phyloP scores from a whole-genome alignment of 2,113 vertebrate species.

The Felis catus region DNA sequence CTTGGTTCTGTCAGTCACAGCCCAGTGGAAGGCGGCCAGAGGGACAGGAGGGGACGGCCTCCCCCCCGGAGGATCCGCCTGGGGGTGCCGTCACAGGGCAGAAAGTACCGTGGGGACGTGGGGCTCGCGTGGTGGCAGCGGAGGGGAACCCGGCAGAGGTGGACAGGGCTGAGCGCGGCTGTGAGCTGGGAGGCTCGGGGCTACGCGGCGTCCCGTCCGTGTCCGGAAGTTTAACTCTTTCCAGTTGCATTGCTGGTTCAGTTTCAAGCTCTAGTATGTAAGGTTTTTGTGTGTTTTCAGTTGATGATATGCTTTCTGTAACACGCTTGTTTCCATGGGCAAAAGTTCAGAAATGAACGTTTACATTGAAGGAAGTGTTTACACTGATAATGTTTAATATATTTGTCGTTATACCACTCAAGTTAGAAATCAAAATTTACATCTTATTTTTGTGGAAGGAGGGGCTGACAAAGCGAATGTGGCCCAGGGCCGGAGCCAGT shows the following conservation, averaged over 20 bases:
- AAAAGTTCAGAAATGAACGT: neutral
- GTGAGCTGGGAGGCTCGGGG: rapidly evolving
- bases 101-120: neutral
- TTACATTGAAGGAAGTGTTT: neutral
- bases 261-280: rapidly evolving
- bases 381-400: neutral
- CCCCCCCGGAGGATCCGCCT: neutral
- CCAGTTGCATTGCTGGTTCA: neutral
- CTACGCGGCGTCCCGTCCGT: rapidly evolving
- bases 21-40: neutral
- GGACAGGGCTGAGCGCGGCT: rapidly evolving
- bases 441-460: neutral
- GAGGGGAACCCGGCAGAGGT: neutral
- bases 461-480: neutral
- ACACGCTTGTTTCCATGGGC: neutral
- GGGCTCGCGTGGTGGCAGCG: rapidly evolving
- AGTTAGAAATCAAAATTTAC: no score
- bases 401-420: neutral
- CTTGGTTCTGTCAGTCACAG: neutral
- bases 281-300: neutral
- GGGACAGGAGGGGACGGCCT: neutral
- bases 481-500: rapidly evolving
- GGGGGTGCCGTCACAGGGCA: neutral
- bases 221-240: neutral
- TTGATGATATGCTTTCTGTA: neutral